phyloP scores from a whole-genome alignment of 92 coral and sea anemone genomes.

The Micromussa lordhowensis region DNA sequence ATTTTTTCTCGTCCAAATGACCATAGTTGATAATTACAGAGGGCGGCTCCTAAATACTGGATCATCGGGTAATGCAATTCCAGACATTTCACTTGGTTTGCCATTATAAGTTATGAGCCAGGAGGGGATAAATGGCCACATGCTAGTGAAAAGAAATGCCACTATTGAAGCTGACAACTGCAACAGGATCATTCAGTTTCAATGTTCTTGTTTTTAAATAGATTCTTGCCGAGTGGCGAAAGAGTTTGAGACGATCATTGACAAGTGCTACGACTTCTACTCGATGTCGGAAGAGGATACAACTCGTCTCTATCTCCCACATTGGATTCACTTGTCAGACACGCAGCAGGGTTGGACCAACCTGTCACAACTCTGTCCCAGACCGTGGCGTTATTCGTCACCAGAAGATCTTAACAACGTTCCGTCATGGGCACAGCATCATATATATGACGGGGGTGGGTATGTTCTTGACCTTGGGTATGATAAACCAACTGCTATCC shows the following conservation, averaged over 20 bases:
- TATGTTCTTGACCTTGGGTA: slow-evolving; percentile 43
- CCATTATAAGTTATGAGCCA: no score
- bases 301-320: slow-evolving; percentile 32
- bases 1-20: no score
- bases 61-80: no score
- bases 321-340: slow-evolving; percentile 26
- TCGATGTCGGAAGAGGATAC: slow-evolving; percentile 42
- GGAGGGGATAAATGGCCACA: no score
- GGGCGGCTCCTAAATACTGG: no score
- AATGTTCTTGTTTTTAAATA: background rate
- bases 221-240: slow-evolving; percentile 26
- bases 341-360: slow-evolving; percentile 29
- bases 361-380: slow-evolving; percentile 24
- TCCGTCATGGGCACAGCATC: slow-evolving; percentile 40
- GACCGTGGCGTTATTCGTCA: slow-evolving; percentile 37
- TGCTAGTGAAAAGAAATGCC: no score
- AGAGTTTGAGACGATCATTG: slow-evolving; percentile 4
- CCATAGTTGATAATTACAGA: no score
- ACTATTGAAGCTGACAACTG: no score
- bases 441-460: slow-evolving; percentile 42
- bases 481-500: slow-evolving; percentile 46
- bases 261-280: slow-evolving; percentile 39
- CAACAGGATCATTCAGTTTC: no score
- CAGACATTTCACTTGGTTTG: no score
- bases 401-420: slow-evolving; percentile 32